Conservation (phyloP, 2,888 invertebrate species). For the Cephus nigrinus region DNA sequence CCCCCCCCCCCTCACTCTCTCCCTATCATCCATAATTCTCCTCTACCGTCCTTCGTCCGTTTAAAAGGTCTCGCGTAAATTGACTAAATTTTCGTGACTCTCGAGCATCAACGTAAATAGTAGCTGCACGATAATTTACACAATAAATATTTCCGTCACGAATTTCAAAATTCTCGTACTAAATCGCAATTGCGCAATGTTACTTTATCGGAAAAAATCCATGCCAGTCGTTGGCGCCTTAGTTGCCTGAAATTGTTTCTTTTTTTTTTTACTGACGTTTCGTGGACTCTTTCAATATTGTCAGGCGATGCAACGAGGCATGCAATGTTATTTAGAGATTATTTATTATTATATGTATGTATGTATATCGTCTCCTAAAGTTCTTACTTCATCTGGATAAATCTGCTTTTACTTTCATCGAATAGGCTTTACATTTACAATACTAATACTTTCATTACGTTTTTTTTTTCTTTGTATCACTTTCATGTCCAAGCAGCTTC, state of each 20-base stretch:
- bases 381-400: neutral
- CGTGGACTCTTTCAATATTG: neutral
- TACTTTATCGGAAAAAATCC: neutral
- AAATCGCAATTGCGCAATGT: neutral
- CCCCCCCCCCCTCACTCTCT: constrained; percentile 10
- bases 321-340: neutral
- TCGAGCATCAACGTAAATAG: constrained; percentile 40
- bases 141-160: neutral
- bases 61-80: constrained; percentile 61
- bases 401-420: neutral
- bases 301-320: neutral
- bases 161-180: neutral
- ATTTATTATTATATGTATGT: neutral
- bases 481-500: constrained; percentile 28
- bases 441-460: constrained; percentile 44
- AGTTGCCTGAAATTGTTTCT: neutral
- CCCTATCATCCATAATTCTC: constrained; percentile 23
- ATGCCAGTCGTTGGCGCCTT: neutral
- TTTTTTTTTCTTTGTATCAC: constrained; percentile 34
- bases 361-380: neutral
- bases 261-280: neutral
- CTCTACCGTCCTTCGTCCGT: constrained; percentile 28
- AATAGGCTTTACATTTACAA: constrained; percentile 3
- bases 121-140: constrained; percentile 1
- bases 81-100: constrained; percentile 59